A percentile compares a stretch with the other conserved stretches of the same genome.
These are phyloP conservation scores for Drosophila acutilabella DNA, from an alignment of 2,888 invertebrate species.

Conservation along the genomic window DNA sequence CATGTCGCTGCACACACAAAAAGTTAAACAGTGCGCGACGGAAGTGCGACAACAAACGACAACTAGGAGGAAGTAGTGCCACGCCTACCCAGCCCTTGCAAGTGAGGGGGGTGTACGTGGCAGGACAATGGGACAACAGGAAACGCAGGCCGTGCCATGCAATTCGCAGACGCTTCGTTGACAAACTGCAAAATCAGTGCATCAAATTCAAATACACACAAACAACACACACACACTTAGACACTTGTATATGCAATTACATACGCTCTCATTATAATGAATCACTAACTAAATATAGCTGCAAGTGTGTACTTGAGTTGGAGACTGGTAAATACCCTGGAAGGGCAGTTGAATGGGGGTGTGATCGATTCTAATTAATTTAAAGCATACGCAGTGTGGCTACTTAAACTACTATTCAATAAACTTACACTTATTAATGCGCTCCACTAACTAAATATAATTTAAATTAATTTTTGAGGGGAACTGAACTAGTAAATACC, in stretches of 20 bases:
- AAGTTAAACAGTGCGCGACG: constrained; percentile 80
- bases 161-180: constrained; percentile 55
- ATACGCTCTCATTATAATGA: constrained; percentile 63
- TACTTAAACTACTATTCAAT: neutral
- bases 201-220: constrained; percentile 40
- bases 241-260: constrained; percentile 11
- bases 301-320: constrained; percentile 12
- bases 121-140: constrained; percentile 60
- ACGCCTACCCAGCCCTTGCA: too few species aligned
- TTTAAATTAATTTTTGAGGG: too few species aligned
- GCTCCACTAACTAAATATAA: too few species aligned
- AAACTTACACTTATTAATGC: too few species aligned
- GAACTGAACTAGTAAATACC: too few species aligned
- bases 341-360: neutral
- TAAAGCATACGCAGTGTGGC: neutral
- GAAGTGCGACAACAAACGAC: constrained; percentile 69
- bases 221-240: constrained; percentile 22
- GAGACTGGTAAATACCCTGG: constrained; percentile 7
- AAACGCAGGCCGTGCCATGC: constrained; percentile 59
- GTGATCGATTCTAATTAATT: too few species aligned
- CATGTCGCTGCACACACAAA: constrained; percentile 78
- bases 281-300: constrained; percentile 63
- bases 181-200: constrained; percentile 64
- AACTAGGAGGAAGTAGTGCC: neutral
- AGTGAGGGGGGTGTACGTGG: neutral